Evolutionary conservation across 2,113 vertebrate species (phyloP).

Genomic region (Microcebus lehilahytsara): DNA sequence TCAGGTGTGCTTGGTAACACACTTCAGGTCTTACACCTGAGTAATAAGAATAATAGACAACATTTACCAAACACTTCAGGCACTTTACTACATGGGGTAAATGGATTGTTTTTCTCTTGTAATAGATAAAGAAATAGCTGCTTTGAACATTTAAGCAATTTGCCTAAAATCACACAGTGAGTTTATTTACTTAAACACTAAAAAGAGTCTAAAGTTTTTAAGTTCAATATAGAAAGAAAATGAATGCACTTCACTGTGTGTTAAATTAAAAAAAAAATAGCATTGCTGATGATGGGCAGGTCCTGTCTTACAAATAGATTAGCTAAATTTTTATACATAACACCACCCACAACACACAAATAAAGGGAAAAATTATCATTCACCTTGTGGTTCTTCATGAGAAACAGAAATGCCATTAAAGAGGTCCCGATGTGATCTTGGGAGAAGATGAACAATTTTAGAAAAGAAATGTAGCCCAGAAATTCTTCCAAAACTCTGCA

Average conservation of each 20-base stretch:
- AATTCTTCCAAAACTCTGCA: constrained; percentile 16
- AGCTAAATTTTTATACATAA: background rate
- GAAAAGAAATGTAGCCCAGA: constrained; percentile 39
- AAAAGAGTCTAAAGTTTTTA: constrained; percentile 2
- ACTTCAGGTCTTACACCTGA: background rate
- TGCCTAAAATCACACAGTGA: background rate
- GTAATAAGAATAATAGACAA: background rate
- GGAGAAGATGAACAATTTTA: constrained; percentile 42
- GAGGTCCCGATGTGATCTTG: background rate
- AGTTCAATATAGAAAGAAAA: background rate
- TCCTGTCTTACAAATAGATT: constrained; percentile 8
- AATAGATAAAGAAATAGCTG: background rate
- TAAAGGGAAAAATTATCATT: background rate
- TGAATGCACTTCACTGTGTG: background rate
- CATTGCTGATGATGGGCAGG: background rate
- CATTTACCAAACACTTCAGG: background rate
- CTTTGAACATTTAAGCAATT: background rate
- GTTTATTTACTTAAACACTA: background rate
- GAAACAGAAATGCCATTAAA: constrained; percentile 16
- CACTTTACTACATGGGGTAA: background rate
- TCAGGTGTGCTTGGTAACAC: background rate
- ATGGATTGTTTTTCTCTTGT: background rate
- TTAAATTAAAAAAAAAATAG: background rate
- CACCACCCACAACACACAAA: background rate
- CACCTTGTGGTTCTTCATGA: constrained; percentile 7